phyloP scores from a whole-genome alignment of 1,140 invertebrate genomes.

The Saccostrea echinata region DNA sequence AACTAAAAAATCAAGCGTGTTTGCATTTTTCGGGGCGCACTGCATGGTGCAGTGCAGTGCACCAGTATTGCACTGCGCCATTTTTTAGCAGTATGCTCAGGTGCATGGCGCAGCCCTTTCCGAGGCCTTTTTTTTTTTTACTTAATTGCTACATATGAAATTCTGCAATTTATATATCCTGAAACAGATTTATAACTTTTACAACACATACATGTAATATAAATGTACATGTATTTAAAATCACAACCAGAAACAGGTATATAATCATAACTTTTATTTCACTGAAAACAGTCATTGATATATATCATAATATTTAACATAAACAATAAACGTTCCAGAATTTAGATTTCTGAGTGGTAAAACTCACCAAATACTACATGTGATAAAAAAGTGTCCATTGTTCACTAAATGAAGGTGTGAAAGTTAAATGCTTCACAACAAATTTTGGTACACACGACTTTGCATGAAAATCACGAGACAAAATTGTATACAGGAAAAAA shows the following conservation, averaged over 20 bases:
- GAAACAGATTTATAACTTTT: too few relatives aligned
- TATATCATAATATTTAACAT: constrained; percentile 21
- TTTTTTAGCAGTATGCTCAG: too few relatives aligned
- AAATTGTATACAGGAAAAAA: neutral
- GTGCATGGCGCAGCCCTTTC: too few relatives aligned
- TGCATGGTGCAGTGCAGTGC: too few relatives aligned
- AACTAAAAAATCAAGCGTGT: too few relatives aligned
- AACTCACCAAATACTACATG: neutral
- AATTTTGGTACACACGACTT: neutral
- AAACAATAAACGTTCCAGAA: constrained; percentile 24
- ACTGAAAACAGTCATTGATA: constrained; percentile 29
- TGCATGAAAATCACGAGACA: neutral
- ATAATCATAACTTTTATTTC: constrained; percentile 33
- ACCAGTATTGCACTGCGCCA: too few relatives aligned
- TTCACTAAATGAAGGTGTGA: neutral
- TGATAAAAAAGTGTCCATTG: neutral
- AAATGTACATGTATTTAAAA: neutral
- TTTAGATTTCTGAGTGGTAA: neutral
- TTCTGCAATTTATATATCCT: too few relatives aligned
- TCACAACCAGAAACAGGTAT: neutral
- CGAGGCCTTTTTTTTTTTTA: too few relatives aligned
- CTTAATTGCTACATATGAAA: too few relatives aligned
- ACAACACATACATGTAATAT: too few relatives aligned
- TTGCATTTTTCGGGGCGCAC: too few relatives aligned
- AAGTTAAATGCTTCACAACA: constrained; percentile 21